Conservation (phyloP, 2,113 vertebrate species). For the Cyphomyrus plagiostoma region DNA sequence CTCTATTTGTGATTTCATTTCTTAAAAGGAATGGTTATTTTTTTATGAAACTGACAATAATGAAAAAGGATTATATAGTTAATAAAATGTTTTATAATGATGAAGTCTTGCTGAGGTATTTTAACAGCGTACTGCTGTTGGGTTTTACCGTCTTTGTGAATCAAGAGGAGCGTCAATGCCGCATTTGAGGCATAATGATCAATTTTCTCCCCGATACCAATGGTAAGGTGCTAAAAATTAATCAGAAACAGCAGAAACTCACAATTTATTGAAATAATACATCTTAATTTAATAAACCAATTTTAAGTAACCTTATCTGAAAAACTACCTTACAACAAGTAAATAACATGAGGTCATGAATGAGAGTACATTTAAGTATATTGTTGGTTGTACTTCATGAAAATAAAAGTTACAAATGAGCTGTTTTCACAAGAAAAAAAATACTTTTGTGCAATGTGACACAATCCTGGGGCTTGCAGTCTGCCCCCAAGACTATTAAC, state of each 20-base stretch:
- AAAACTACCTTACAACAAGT: not conserved
- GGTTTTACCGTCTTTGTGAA: not conserved
- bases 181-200: not conserved
- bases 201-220: not conserved
- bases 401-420: not conserved
- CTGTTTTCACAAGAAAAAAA: not conserved
- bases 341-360: not conserved
- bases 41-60: not conserved
- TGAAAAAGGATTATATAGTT: not conserved
- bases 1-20: not conserved
- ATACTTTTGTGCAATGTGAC: not conserved
- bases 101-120: not conserved
- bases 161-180: not conserved
- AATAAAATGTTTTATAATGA: not conserved
- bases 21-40: not conserved
- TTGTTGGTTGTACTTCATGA: not conserved
- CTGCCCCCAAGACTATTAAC: not conserved
- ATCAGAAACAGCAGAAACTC: not conserved
- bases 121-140: not conserved
- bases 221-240: not conserved
- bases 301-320: not conserved
- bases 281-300: not conserved
- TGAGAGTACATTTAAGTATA: not conserved
- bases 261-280: not conserved
- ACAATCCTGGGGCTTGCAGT: not conserved